phyloP scores from a whole-genome alignment of 2,113 vertebrate genomes.

The Lamprotornis superbus region DNA sequence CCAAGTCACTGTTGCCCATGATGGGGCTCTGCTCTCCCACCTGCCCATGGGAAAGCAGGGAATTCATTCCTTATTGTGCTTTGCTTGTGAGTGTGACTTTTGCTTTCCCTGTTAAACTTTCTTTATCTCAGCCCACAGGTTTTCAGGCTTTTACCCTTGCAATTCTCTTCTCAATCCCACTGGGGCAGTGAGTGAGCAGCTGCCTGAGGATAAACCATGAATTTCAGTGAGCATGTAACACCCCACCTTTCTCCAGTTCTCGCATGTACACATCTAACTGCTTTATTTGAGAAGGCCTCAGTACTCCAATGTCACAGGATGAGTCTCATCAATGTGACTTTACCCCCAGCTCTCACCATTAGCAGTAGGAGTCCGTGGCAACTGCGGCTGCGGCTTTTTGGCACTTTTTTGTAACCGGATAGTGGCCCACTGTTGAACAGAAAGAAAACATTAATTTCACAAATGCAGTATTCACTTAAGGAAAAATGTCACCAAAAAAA shows the following conservation, averaged over 20 bases:
- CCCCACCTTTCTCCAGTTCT: neutral
- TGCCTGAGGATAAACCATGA: neutral
- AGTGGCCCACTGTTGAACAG: slow-evolving; percentile 88
- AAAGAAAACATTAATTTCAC: neutral
- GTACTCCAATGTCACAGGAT: neutral
- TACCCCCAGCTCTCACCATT: slow-evolving; percentile 75
- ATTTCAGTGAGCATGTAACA: neutral
- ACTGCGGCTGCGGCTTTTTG: slow-evolving; percentile 61
- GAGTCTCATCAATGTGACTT: neutral
- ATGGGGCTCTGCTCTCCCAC: neutral
- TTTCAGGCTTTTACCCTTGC: neutral
- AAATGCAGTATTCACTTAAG: neutral
- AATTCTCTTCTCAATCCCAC: rapidly evolving
- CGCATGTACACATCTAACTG: neutral
- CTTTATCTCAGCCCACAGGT: neutral
- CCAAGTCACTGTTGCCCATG: neutral
- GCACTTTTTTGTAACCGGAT: slow-evolving; percentile 85
- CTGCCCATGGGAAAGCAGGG: neutral
- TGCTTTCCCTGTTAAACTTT: neutral
- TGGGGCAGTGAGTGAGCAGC: neutral
- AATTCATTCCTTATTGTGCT: neutral
- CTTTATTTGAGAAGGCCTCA: neutral
- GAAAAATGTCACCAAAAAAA: neutral
- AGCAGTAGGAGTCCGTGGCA: slow-evolving; percentile 68
- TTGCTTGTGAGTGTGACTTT: neutral